Evolutionary conservation across 2,888 invertebrate species (phyloP).

Genomic region (Troides helena): DNA sequence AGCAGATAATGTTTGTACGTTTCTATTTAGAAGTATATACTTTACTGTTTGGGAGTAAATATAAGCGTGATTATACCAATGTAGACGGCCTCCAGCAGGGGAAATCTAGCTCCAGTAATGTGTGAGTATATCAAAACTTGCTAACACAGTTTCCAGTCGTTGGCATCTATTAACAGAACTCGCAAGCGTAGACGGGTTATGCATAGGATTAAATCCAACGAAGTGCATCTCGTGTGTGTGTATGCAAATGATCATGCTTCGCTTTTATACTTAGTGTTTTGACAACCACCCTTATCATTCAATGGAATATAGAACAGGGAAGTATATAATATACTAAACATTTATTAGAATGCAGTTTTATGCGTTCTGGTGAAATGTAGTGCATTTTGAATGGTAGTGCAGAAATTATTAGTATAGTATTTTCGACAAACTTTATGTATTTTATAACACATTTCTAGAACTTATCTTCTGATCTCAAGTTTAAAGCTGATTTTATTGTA

Average conservation of each 20-base stretch:
- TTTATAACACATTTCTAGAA: no score
- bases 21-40: no score
- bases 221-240: slow-evolving; percentile 63
- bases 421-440: no score
- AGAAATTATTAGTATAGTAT: no score
- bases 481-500: no score
- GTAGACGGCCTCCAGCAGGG: background rate
- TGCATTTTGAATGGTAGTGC: no score
- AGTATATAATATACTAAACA: slow-evolving; percentile 1
- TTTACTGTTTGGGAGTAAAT: background rate
- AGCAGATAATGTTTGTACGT: no score
- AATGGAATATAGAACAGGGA: slow-evolving; percentile 32
- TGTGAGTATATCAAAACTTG: slow-evolving; percentile 1
- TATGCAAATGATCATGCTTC: slow-evolving; percentile 59
- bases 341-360: slow-evolving; percentile 4
- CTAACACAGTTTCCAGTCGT: slow-evolving; percentile 1
- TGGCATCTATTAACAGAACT: slow-evolving; percentile 47
- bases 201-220: slow-evolving; percentile 57
- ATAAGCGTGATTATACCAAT: background rate
- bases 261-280: slow-evolving; percentile 53
- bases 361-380: no score
- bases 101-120: background rate
- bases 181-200: slow-evolving; percentile 49
- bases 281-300: slow-evolving; percentile 42
- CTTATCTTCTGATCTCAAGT: no score